A percentile compares a stretch with the other conserved stretches of the same genome.
Conservation (phyloP, 2,888 invertebrate species). For the Drosophila gaucha region DNA sequence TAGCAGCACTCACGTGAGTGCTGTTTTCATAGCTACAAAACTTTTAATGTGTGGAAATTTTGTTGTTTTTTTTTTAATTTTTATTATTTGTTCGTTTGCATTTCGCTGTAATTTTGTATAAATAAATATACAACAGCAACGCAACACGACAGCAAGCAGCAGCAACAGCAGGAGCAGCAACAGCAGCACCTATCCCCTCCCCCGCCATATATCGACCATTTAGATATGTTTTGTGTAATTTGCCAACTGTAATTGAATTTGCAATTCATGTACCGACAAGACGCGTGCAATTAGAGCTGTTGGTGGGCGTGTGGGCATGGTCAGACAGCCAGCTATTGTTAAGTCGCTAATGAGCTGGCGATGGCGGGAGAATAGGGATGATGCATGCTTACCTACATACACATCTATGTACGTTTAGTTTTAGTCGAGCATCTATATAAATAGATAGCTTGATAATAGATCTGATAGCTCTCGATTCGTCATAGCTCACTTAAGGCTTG, state of each 20-base stretch:
- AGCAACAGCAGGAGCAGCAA: not conserved
- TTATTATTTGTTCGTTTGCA: slow-evolving; percentile 29
- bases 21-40: slow-evolving; percentile 65
- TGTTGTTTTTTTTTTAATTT: slow-evolving; percentile 10
- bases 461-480: slow-evolving; percentile 7
- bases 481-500: not conserved
- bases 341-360: slow-evolving; percentile 45
- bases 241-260: slow-evolving; percentile 60
- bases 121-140: slow-evolving; percentile 63
- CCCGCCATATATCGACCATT: slow-evolving; percentile 22
- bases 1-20: slow-evolving; percentile 77
- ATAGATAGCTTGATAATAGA: slow-evolving; percentile 11
- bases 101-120: slow-evolving; percentile 71
- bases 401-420: too few species aligned
- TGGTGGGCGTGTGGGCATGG: not conserved
- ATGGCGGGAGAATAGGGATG: too few species aligned
- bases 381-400: too few species aligned
- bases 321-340: slow-evolving; percentile 7
- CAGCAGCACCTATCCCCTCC: not conserved
- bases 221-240: slow-evolving; percentile 51
- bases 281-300: slow-evolving; percentile 54
- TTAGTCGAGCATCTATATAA: slow-evolving; percentile 4
- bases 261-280: slow-evolving; percentile 50
- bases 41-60: slow-evolving; percentile 77
- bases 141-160: slow-evolving; percentile 16